Conservation (phyloP, 2,888 invertebrate species). For the Tipula confusa region DNA sequence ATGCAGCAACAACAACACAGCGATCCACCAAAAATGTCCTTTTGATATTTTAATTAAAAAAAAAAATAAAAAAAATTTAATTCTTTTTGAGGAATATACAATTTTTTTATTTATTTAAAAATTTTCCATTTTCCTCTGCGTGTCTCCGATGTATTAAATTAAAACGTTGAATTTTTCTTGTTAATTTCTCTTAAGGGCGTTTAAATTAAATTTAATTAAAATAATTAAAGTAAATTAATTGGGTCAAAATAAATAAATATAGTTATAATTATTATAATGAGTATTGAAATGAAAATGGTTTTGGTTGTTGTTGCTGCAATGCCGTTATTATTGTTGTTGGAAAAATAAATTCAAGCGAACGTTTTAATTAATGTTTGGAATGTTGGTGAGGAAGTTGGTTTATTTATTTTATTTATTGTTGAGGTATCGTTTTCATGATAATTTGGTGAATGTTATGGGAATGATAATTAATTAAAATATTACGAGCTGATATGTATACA, state of each 20-base stretch:
- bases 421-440: too few relatives aligned
- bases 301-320: not conserved
- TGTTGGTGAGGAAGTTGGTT: not conserved
- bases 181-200: not conserved
- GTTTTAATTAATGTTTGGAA: not conserved
- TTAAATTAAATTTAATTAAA: not conserved
- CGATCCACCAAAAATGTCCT: not conserved
- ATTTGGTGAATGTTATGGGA: too few relatives aligned
- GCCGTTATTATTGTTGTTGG: not conserved
- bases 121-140: too few relatives aligned
- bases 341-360: not conserved
- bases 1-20: not conserved
- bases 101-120: not conserved
- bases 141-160: not conserved
- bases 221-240: not conserved
- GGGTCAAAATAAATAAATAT: not conserved
- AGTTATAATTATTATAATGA: not conserved
- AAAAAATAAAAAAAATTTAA: not conserved
- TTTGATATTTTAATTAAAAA: conserved; percentile 4
- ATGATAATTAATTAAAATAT: too few relatives aligned
- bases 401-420: not conserved
- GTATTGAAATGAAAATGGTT: not conserved
- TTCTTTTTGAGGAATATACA: not conserved
- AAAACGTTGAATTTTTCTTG: not conserved
- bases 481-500: too few relatives aligned